These are phyloP conservation scores for Physocephala rufipes DNA, from an alignment of 2,888 invertebrate species.

Conservation along the genomic window DNA sequence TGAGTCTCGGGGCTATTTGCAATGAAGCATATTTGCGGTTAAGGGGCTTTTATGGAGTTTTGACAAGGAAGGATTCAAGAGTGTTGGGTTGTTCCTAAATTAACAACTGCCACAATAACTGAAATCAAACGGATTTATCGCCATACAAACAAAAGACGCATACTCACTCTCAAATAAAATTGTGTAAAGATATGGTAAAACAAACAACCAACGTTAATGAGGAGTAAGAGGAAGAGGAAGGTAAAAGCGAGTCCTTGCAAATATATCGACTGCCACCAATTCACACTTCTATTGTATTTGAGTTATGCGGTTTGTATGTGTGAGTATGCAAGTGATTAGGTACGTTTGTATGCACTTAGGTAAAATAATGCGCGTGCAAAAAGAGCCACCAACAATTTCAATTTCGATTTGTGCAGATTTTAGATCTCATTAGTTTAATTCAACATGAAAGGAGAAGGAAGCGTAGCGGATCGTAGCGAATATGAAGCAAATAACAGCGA, in stretches of 20 bases:
- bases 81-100: conserved; percentile 13
- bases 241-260: neutral
- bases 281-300: no score
- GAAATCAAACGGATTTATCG: neutral
- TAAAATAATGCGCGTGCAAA: neutral
- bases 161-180: neutral
- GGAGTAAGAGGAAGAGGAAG: neutral
- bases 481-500: conserved; percentile 40
- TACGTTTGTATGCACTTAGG: neutral
- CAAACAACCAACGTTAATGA: conserved; percentile 9
- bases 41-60: neutral
- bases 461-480: conserved; percentile 49
- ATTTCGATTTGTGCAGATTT: conserved; percentile 46
- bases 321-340: conserved; percentile 24
- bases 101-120: conserved; percentile 2
- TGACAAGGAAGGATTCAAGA: neutral
- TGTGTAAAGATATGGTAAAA: neutral
- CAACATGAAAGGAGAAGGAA: conserved; percentile 49
- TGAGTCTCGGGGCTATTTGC: neutral
- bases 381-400: conserved; percentile 21
- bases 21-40: conserved; percentile 15
- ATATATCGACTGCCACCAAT: neutral
- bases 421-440: conserved; percentile 52
- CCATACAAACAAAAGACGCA: conserved; percentile 5
- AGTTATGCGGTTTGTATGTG: no score